Base-by-base conservation (phyloP, 2,888 invertebrate species). In the Glaucopsyche alexis region DNA sequence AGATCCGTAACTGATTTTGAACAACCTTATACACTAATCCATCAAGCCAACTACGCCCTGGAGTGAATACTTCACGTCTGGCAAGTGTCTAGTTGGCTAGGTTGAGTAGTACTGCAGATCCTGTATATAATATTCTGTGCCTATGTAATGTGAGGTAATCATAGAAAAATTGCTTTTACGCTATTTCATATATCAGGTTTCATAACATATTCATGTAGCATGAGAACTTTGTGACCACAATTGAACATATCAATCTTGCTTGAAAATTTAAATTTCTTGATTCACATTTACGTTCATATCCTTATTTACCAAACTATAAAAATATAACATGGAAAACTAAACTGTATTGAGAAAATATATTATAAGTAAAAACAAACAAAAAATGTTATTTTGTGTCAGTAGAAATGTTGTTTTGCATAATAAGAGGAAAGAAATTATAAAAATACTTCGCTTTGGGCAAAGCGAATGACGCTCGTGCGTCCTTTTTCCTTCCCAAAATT, bases 271-370 rank as follows among this genome's bases (percentile, higher is more conserved):
- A 29, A 29, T 29, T 29, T 29, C 29, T 29, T 29, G 29, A 29
- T 29, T 29, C 19, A 60, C 11, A 29, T 13, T 29, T 29, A 60
- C 13, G 29, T 38, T 60, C 29, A 11, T 38, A 29, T 13, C 13
- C 14, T 29, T 38, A 38, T 60, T 14, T 7, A 60, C 13, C 29
- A 13, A 60, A 60, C 14, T 60, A 60, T 60, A 60, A 60, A 60
- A 60, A 29, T 60, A 38, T 29, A 60, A 60, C 60, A 29, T 19
- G 19, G 19, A 29, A n/a, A 60, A 60, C 60, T 29, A 29, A 60
- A 60, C 60, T 60, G 60, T 60, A 11, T 60, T 16, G 60, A 60
- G 9, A 60, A 60, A 60, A 60, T 60, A 60, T 60, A 60, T 60
- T 6, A 60, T 38, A 60, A 42, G 7, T 42, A 42, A 60, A 60